These are phyloP conservation scores for Anguilla megastoma DNA, from an alignment of 2,797 vertebrate species.

Conservation along the genomic window DNA sequence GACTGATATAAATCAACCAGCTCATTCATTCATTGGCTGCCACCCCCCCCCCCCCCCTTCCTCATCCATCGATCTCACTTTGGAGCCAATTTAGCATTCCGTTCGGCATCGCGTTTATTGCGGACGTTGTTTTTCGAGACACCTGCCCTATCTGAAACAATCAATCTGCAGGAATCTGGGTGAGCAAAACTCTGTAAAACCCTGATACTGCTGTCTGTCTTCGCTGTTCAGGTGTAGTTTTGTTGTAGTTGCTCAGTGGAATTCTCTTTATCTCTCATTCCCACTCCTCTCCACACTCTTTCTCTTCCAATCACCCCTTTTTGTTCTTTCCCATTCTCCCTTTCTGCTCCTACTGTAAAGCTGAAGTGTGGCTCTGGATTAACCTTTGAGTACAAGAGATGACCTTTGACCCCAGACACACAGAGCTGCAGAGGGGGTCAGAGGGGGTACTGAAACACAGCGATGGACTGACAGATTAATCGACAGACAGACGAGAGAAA, in stretches of 20 bases:
- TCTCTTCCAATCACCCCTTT: not conserved
- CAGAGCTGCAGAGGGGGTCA: not conserved
- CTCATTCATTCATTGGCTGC: not conserved
- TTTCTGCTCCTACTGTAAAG: not conserved
- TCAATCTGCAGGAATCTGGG: not conserved
- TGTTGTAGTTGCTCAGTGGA: not conserved
- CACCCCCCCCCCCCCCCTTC: not conserved
- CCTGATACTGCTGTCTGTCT: not conserved
- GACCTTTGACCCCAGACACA: not conserved
- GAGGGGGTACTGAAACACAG: not conserved
- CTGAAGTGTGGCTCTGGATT: not conserved
- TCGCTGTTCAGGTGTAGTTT: not conserved
- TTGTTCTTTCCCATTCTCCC: not conserved
- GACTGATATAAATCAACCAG: slow-evolving; percentile 12
- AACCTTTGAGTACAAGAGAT: not conserved
- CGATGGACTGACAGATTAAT: not conserved
- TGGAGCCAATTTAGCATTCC: not conserved
- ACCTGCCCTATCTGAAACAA: not conserved
- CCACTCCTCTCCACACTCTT: not conserved
- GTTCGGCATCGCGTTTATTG: not conserved
- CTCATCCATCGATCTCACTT: slow-evolving; percentile 10
- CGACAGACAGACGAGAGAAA: not conserved
- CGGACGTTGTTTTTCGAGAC: not conserved
- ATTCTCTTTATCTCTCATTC: not conserved
- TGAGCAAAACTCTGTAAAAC: not conserved